These are phyloP conservation scores for Bugula neritina DNA, from an alignment of 2,888 invertebrate species.

Conservation along the genomic window DNA sequence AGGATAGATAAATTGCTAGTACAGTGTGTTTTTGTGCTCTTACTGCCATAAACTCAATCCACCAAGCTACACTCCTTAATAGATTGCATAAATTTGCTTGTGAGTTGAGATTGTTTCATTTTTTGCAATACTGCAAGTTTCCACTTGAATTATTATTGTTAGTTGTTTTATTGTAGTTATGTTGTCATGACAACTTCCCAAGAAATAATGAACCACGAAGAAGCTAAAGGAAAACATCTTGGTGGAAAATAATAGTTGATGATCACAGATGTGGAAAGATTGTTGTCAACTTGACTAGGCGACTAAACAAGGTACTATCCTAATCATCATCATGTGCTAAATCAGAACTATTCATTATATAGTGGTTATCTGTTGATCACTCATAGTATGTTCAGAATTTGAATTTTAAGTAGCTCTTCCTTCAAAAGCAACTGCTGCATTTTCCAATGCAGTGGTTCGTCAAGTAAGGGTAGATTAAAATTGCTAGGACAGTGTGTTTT, in stretches of 20 bases:
- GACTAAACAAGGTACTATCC: conserved; percentile 76
- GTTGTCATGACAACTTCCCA: conserved; percentile 98
- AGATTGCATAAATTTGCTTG: no score
- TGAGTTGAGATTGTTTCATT: no score
- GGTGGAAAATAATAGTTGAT: conserved; percentile 99
- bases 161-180: not conserved
- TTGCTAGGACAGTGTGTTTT: not conserved
- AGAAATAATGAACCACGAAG: no score
- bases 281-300: conserved; percentile 95
- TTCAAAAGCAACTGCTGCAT: conserved; percentile 22
- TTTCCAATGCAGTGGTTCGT: not conserved
- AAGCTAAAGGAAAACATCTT: conserved; percentile 98
- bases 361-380: no score
- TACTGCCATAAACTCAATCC: conserved; percentile 5
- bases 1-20: conserved; percentile 14
- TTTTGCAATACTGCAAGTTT: no score
- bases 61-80: not conserved
- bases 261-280: conserved; percentile 99
- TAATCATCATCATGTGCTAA: not conserved
- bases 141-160: no score
- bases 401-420: no score
- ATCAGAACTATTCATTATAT: not conserved
- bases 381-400: no score
- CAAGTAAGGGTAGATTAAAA: conserved; percentile 18
- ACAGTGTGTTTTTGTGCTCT: not conserved